Evolutionary conservation across 2,113 vertebrate species (phyloP), one percentile per base, ranked within the genome.

Genomic region (Pituophis catenifer): DNA sequence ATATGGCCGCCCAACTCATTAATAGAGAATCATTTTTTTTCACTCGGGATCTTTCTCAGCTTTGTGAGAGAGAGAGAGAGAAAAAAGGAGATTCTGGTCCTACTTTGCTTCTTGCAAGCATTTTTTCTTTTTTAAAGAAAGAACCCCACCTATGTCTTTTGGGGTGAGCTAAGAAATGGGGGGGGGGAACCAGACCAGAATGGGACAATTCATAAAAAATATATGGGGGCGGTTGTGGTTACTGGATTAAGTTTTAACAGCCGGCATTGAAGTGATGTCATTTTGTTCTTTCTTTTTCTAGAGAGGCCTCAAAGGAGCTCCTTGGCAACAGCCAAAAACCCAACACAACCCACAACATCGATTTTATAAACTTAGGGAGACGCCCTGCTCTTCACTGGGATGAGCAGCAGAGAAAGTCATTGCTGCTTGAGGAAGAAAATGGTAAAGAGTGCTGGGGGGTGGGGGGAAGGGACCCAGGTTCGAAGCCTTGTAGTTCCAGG

Each of bases 271-370:
- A 38, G 33, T 8, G 7, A 81, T 21, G 33, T 26, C 23, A 52
- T 86, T 90, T 92, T 91, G 75, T 24, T 62, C 86, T 29, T 86
- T 58, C 75, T 53, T 58, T 62, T 92, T 48, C 3, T 70, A 95
- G 94, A 90, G 75, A 96, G 85, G 95, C 93, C 33, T 50, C 91
- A 91, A 91, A 89, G 89, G 90, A 89, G 33, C 94, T 94, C 75
- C 65, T 94, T 62, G 94, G 90, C 75, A 95, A 94, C 91, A 93
- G 91, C 2, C 94, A 95, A 81, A 92, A 91, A 87, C 94, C 88
- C 19, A 88, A 87, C 50, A 52, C 57, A 21, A 93, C 91, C 65
- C 92, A 58, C 24, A 81, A 86, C 59, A 90, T 89, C 21, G 90
- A 48, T 54, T 93, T 70, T 58, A 57, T 57, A 12, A 86, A 44